These are phyloP conservation scores for Euthynnus affinis DNA, from an alignment of 2,797 vertebrate genomes.

Conservation along the genomic window DNA sequence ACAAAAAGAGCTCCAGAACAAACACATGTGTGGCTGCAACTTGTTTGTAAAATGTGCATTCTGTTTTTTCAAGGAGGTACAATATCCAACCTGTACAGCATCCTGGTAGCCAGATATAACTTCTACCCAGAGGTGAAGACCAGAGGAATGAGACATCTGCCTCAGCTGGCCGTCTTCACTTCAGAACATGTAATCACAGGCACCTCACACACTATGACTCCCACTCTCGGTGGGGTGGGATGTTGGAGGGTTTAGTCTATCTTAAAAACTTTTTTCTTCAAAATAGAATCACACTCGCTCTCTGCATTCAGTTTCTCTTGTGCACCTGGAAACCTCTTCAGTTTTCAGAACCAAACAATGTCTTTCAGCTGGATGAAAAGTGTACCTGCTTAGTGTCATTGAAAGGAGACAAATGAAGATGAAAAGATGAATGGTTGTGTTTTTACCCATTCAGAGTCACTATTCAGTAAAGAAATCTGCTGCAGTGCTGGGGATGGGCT, in stretches of 20 bases:
- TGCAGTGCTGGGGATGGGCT: conserved; percentile 81
- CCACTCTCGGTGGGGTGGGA: rapidly evolving
- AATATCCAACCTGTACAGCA: conserved; percentile 85
- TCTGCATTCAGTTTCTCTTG: neutral
- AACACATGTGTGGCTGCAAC: neutral
- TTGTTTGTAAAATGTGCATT: neutral
- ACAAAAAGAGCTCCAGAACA: neutral
- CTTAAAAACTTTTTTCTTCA: neutral
- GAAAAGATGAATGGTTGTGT: conserved; percentile 35
- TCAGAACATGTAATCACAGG: conserved; percentile 81
- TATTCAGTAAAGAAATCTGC: conserved; percentile 85
- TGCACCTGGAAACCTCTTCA: neutral
- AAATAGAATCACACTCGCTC: neutral
- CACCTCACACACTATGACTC: neutral
- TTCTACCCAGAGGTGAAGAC: conserved; percentile 85
- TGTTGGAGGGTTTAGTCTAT: neutral
- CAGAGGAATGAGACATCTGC: conserved; percentile 79
- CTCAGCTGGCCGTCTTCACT: conserved; percentile 81
- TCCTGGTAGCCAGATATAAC: conserved; percentile 82
- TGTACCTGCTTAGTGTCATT: neutral
- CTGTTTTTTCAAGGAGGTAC: conserved; percentile 76
- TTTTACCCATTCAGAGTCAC: conserved; percentile 80
- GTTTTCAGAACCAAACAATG: conserved; percentile 19
- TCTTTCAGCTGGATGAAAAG: neutral
- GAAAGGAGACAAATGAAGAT: conserved; percentile 21